phyloP scores from a whole-genome alignment of 2,797 vertebrate species.

The Enteromius treurensis region DNA sequence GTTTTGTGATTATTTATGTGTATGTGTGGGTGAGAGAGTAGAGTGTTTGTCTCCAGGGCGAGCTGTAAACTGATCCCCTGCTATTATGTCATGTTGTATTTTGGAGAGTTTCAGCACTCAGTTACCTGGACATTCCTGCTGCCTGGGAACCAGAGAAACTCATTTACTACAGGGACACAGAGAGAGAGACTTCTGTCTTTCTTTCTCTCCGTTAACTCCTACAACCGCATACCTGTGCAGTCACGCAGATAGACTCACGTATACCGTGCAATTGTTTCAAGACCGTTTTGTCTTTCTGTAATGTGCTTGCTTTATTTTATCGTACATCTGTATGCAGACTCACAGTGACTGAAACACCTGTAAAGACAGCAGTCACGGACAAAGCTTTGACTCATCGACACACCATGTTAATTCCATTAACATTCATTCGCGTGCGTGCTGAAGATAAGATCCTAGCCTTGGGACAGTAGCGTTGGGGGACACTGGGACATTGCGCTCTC shows the following conservation, averaged over 20 bases:
- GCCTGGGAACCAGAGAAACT: slow-evolving; percentile 71
- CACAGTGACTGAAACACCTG: slow-evolving; percentile 23
- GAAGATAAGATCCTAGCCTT: slow-evolving; percentile 78
- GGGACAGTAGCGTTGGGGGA: slow-evolving; percentile 72
- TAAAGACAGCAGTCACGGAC: slow-evolving; percentile 35
- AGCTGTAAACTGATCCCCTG: slow-evolving; percentile 56
- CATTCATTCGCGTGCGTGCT: slow-evolving; percentile 70
- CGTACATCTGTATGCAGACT: slow-evolving; percentile 24
- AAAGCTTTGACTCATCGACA: slow-evolving; percentile 47
- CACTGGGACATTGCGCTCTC: slow-evolving; percentile 77
- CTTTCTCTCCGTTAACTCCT: slow-evolving; percentile 60
- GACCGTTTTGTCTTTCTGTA: background rate
- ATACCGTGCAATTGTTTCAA: slow-evolving; percentile 35
- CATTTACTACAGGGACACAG: slow-evolving; percentile 63
- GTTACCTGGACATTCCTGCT: slow-evolving; percentile 74
- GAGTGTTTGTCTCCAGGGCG: slow-evolving; percentile 51
- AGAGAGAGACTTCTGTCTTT: slow-evolving; percentile 60
- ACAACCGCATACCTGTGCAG: slow-evolving; percentile 50
- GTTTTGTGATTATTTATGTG: slow-evolving; percentile 51
- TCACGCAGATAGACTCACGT: slow-evolving; percentile 44
- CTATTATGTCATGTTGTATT: slow-evolving; percentile 59
- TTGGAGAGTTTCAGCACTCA: slow-evolving; percentile 56
- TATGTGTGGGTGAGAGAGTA: slow-evolving; percentile 45
- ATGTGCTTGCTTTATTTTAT: slow-evolving; percentile 6
- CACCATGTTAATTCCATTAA: slow-evolving; percentile 68